These are phyloP conservation scores for Schlechtendalia chinensis DNA, from an alignment of 1,140 invertebrate species.

Conservation along the genomic window DNA sequence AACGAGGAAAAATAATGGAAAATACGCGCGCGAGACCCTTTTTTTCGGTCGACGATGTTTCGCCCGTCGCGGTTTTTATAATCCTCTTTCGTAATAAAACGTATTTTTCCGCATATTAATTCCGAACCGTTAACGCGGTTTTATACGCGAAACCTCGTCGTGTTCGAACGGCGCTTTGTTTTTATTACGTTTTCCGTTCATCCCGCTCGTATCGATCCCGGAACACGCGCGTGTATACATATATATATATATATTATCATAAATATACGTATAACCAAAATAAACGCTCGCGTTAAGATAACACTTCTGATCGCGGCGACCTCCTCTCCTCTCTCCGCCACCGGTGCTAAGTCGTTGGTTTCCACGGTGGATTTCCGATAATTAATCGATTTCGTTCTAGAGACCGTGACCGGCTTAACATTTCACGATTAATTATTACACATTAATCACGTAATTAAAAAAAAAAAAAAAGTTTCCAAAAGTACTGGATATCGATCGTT, in stretches of 20 bases:
- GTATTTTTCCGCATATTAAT: constrained; percentile 49
- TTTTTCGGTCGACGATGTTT: constrained; percentile 44
- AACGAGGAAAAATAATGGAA: constrained; percentile 42
- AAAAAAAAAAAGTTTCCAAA: no score
- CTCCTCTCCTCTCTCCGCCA: no score
- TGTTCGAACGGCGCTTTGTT: constrained; percentile 3
- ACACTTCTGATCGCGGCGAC: background rate
- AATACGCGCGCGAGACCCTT: constrained; percentile 38
- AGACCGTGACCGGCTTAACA: no score
- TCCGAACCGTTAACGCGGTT: constrained; percentile 49
- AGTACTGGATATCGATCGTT: no score
- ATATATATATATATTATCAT: background rate
- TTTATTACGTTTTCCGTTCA: constrained; percentile 14
- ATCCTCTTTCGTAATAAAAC: constrained; percentile 49
- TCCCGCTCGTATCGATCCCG: background rate
- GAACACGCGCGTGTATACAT: background rate
- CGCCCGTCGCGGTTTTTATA: constrained; percentile 13
- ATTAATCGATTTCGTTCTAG: no score
- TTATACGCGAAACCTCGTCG: constrained; percentile 12
- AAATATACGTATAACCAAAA: background rate
- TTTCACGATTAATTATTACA: no score
- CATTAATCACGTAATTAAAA: no score
- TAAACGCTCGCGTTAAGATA: background rate
- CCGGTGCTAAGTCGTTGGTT: no score
- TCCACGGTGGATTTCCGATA: no score